A percentile compares a stretch with the other conserved stretches of the same genome.
Conservation (phyloP, 2,888 invertebrate genomes). For the Tenthredo mesomela region DNA sequence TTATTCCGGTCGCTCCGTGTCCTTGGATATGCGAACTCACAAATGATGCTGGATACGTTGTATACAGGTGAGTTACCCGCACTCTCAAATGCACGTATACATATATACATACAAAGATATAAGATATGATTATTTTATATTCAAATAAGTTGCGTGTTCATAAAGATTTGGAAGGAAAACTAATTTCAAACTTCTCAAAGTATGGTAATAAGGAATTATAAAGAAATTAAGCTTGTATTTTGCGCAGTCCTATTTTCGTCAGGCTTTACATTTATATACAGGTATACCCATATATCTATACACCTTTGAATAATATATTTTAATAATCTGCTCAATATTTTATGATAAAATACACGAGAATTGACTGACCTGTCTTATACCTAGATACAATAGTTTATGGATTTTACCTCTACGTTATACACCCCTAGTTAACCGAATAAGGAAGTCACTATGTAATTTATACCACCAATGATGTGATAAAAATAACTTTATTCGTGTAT, state of each 20-base stretch:
- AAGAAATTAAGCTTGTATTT: constrained; percentile 5
- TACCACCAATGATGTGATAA: constrained; percentile 20
- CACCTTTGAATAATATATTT: constrained; percentile 5
- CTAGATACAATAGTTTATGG: neutral
- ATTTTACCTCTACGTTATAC: neutral
- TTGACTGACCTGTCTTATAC: neutral
- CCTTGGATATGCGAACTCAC: constrained; percentile 95
- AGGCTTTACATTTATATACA: neutral
- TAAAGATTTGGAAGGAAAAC: neutral
- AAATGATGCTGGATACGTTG: constrained; percentile 96
- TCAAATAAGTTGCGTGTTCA: neutral
- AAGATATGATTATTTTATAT: neutral
- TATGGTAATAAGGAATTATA: constrained; percentile 23
- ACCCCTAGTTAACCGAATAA: neutral
- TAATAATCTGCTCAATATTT: neutral
- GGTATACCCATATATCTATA: neutral
- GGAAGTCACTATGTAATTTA: constrained; percentile 7
- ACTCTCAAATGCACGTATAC: neutral
- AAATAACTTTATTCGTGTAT: constrained; percentile 8
- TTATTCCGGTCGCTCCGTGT: constrained; percentile 81
- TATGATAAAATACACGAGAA: neutral
- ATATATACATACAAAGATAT: neutral
- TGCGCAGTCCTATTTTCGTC: constrained; percentile 8
- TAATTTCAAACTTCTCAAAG: constrained; percentile 6
- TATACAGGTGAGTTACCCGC: constrained; percentile 82